These are phyloP conservation scores for Athetis lepigone DNA, from an alignment of 2,888 invertebrate genomes.

Conservation along the genomic window DNA sequence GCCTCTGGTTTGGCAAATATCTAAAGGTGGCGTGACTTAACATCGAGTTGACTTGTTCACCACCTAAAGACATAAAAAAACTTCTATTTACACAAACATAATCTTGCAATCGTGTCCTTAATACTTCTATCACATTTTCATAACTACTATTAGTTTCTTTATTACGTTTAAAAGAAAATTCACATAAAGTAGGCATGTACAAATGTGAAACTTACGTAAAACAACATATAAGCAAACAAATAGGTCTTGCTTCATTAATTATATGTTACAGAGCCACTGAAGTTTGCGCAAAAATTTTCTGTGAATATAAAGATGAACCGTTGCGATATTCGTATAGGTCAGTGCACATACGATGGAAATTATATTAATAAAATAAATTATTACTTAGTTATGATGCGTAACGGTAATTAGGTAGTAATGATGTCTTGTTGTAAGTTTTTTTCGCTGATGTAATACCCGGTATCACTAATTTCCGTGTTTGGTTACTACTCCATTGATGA, in stretches of 20 bases:
- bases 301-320: conserved; percentile 13
- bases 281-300: conserved; percentile 36
- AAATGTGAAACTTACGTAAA: not conserved
- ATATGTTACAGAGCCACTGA: not conserved
- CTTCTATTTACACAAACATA: conserved; percentile 2
- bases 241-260: conserved; percentile 25
- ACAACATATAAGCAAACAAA: not conserved
- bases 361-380: conserved; percentile 19
- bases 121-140: not conserved
- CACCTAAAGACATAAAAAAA: too few species aligned
- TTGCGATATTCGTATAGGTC: conserved; percentile 44
- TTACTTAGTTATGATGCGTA: conserved; percentile 1
- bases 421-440: not conserved
- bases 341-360: conserved; percentile 23
- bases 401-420: not conserved
- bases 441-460: too few species aligned
- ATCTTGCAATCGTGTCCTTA: not conserved
- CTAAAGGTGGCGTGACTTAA: too few species aligned
- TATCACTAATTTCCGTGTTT: too few species aligned
- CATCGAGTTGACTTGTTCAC: too few species aligned
- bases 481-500: too few species aligned
- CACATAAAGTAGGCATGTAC: not conserved
- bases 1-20: too few species aligned
- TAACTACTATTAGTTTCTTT: not conserved
- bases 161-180: not conserved